Evolutionary conservation across 1,140 invertebrate genomes (phyloP).

Genomic region (Brachionus rotundiformis): DNA sequence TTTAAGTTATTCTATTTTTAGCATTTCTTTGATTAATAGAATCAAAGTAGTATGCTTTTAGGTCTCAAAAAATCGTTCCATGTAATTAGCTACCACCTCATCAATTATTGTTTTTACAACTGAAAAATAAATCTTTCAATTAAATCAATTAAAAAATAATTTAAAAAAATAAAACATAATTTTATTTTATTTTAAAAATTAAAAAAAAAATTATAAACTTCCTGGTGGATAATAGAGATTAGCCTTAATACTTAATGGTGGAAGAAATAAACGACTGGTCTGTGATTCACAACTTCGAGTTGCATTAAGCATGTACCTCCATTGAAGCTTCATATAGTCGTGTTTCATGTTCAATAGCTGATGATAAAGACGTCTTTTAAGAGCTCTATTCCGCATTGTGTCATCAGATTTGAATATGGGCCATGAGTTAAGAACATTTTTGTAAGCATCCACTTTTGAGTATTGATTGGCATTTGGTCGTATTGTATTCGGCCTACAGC

Average conservation of each 20-base stretch:
- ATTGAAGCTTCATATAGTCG: conserved; percentile 39
- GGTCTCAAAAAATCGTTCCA: too few relatives aligned
- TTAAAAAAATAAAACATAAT: background rate
- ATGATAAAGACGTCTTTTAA: conserved; percentile 22
- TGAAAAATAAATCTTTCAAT: too few relatives aligned
- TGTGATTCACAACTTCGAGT: background rate
- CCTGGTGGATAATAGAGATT: background rate
- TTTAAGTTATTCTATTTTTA: too few relatives aligned
- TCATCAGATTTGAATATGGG: conserved; percentile 3
- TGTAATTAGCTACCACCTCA: too few relatives aligned
- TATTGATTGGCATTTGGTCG: background rate
- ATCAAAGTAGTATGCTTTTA: too few relatives aligned
- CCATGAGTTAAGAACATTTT: background rate
- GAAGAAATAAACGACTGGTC: background rate
- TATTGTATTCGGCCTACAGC: background rate
- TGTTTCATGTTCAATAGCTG: background rate
- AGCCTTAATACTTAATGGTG: conserved; percentile 1
- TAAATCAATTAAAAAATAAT: too few relatives aligned
- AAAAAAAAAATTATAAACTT: background rate
- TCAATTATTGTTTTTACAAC: too few relatives aligned
- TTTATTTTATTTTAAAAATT: background rate
- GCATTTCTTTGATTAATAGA: too few relatives aligned
- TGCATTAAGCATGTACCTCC: conserved; percentile 1
- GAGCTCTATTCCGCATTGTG: background rate
- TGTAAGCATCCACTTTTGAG: background rate